Evolutionary conservation across 2,113 vertebrate genomes (phyloP).

Genomic region (Tiliqua scincoides): DNA sequence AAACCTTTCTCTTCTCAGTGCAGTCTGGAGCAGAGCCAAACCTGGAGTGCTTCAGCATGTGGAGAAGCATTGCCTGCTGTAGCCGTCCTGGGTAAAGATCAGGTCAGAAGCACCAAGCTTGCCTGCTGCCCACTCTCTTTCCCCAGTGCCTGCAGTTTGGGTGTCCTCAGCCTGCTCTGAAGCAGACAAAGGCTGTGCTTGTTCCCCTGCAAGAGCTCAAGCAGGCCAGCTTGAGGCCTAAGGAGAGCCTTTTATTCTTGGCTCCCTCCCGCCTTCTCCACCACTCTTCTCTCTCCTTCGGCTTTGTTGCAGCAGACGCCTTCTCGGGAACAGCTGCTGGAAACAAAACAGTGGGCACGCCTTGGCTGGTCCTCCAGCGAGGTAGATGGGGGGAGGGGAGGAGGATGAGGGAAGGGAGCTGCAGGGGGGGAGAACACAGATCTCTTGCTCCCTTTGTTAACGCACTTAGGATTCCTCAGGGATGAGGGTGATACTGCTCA

Average conservation of each 20-base stretch:
- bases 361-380: not conserved
- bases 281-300: not conserved
- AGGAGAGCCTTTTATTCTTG: not conserved
- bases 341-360: not conserved
- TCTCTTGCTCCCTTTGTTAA: not conserved
- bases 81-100: not conserved
- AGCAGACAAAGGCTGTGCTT: not conserved
- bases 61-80: not conserved
- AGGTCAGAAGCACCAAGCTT: not conserved
- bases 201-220: accelerated
- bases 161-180: no score
- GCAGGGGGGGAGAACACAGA: not conserved
- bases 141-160: not conserved
- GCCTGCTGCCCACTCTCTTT: not conserved
- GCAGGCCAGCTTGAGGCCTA: not conserved
- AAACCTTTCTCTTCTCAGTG: not conserved
- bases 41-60: not conserved
- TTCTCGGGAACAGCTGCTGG: not conserved
- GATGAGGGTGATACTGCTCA: not conserved
- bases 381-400: not conserved
- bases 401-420: not conserved
- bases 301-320: not conserved
- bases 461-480: not conserved
- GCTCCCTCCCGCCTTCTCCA: not conserved
- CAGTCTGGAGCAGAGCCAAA: not conserved